phyloP scores from a whole-genome alignment of 2,888 invertebrate genomes.

The Leucophora obtusa region DNA sequence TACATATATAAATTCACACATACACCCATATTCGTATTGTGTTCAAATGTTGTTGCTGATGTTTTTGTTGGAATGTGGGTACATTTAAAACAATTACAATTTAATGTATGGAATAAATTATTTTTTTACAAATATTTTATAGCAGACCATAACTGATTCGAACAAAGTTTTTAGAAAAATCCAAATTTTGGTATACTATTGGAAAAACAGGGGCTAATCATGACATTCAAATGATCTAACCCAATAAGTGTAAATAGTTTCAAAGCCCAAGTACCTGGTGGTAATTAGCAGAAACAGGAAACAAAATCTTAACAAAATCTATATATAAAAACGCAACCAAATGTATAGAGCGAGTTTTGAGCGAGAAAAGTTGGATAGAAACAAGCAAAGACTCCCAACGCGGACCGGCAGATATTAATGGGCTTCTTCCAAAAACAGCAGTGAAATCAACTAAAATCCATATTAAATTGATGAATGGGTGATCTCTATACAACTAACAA shows the following conservation, averaged over 20 bases:
- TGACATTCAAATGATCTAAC: neutral
- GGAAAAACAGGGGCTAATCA: conserved; percentile 5
- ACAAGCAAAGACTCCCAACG: too few relatives aligned
- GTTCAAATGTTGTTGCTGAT: neutral
- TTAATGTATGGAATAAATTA: conserved; percentile 67
- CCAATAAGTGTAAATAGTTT: neutral
- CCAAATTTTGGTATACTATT: conserved; percentile 32
- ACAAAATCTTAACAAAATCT: too few relatives aligned
- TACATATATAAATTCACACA: conserved; percentile 24
- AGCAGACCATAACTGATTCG: conserved; percentile 37
- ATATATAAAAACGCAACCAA: too few relatives aligned
- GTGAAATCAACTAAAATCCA: too few relatives aligned
- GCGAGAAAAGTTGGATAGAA: too few relatives aligned
- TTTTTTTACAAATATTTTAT: conserved; percentile 51
- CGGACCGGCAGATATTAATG: too few relatives aligned
- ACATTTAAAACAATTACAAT: conserved; percentile 68
- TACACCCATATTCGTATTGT: conserved; percentile 43
- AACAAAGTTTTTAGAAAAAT: conserved; percentile 37
- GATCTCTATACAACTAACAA: too few relatives aligned
- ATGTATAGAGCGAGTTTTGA: too few relatives aligned
- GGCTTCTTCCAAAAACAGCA: too few relatives aligned
- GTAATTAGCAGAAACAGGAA: too few relatives aligned
- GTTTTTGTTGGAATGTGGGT: conserved; percentile 43
- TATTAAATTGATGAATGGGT: too few relatives aligned
- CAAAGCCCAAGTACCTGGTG: too few relatives aligned